Base-by-base conservation (phyloP, 2,888 invertebrate species). In the Drosophila dives region DNA sequence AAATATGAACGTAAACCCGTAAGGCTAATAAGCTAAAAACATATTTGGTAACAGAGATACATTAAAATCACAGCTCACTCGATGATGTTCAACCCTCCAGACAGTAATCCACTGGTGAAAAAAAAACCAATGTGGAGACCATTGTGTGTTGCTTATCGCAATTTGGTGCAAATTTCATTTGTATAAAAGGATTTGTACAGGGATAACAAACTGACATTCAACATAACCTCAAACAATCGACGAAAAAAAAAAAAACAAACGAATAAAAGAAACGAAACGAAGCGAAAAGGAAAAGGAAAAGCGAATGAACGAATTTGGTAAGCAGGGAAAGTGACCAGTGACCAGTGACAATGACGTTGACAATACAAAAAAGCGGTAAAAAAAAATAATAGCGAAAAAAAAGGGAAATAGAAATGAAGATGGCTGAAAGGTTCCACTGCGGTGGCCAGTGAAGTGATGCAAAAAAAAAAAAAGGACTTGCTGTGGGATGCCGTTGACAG, bases 161-260 rank as follows among this genome's bases (percentile, higher is more conserved):
- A 77, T 89, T 89, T 87, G 85, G 89, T 82, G 81, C 82, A 77
- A 90, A 85, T 89, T 90, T 90, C 90, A 90, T 90, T 90, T 90
- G 88, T 88, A 88, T 90, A 90, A 90, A 90, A 91, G 91, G 91
- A 91, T 91, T 91, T 91, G 84, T 77, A 77, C 89, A 88, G 80
- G 90, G 90, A 91, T 91, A 90, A 90, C 89, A 84, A 86, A 89
- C 84, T 91, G 90, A 89, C 91, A 90, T 85, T 83, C 85, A 88
- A 90, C 89, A 91, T 89, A 91, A 90, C 91, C 91, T 88, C 84
- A 91, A 86, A 89, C 89, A 87, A 77, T 77, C 75, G 75, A 83
- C 65, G 51, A 74, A 67, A 72, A 72, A 77, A 65, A 75, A 59
- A 55, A 45, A 45, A 45, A 68, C 15, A 33, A 74, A 26, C 45